Conservation (phyloP, 2,113 vertebrate genomes). For the Myanophis thanlyinensis region DNA sequence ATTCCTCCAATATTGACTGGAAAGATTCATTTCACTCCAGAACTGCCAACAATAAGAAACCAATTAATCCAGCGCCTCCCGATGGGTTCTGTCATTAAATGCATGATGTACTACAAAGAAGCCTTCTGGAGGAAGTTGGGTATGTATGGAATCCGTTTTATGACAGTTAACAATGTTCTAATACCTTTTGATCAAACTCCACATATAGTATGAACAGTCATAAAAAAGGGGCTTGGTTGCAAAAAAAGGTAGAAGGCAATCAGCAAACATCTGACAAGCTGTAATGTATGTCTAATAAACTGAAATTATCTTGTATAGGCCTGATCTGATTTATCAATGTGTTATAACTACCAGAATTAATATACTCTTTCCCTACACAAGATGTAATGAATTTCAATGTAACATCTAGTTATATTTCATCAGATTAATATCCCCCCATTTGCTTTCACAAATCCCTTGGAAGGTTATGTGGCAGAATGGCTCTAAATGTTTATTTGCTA, state of each 20-base stretch:
- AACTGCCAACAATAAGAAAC: constrained; percentile 86
- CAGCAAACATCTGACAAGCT: not conserved
- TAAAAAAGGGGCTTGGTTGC: not conserved
- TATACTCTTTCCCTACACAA: not conserved
- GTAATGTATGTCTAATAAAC: not conserved
- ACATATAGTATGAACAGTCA: not conserved
- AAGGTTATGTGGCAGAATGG: not conserved
- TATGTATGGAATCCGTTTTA: constrained; percentile 51
- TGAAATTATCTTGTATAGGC: not conserved
- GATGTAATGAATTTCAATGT: not conserved
- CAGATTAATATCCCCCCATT: not conserved
- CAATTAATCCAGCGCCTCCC: constrained; percentile 91
- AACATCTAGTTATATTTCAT: not conserved
- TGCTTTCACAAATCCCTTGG: not conserved
- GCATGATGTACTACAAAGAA: constrained; percentile 96
- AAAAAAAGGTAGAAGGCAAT: not conserved
- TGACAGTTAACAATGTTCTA: not conserved
- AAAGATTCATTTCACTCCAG: constrained; percentile 92
- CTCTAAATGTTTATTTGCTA: not conserved
- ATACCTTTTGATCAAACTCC: not conserved
- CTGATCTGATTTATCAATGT: not conserved
- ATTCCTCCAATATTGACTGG: constrained; percentile 84
- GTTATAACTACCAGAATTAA: not conserved
- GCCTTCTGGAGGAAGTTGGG: constrained; percentile 94
- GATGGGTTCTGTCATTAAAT: constrained; percentile 95